phyloP scores from a whole-genome alignment of 2,797 vertebrate genomes.

The Lithobates pipiens region DNA sequence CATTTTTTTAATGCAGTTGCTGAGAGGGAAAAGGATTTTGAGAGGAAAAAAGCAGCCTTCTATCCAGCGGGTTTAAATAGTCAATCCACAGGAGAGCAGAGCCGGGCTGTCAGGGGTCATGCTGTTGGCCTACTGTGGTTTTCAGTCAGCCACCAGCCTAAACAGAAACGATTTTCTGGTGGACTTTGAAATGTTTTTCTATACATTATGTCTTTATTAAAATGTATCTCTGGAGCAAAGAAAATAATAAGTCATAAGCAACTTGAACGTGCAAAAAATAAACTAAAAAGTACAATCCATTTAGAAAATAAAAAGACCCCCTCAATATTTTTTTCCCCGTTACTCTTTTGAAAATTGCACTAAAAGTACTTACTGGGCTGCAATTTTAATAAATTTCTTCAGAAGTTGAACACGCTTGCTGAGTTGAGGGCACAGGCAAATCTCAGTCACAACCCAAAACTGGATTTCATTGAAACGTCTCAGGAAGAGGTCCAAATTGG shows the following conservation, averaged over 20 bases:
- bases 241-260: slow-evolving; percentile 25
- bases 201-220: slow-evolving; percentile 49
- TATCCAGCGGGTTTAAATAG: slow-evolving; percentile 59
- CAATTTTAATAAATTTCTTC: slow-evolving; percentile 99
- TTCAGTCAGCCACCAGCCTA: slow-evolving; percentile 44
- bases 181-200: slow-evolving; percentile 42
- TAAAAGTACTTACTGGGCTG: slow-evolving; percentile 89
- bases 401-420: slow-evolving; percentile 97
- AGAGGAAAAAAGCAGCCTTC: slow-evolving; percentile 56
- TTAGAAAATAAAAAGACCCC: slow-evolving; percentile 29
- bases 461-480: slow-evolving; percentile 97
- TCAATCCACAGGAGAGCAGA: slow-evolving; percentile 53
- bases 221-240: slow-evolving; percentile 30
- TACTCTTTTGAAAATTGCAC: slow-evolving; percentile 32
- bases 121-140: slow-evolving; percentile 58
- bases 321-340: not conserved
- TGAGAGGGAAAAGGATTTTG: slow-evolving; percentile 60
- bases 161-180: slow-evolving; percentile 33
- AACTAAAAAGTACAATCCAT: slow-evolving; percentile 24
- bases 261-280: slow-evolving; percentile 32
- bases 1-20: slow-evolving; percentile 48
- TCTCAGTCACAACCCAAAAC: slow-evolving; percentile 97
- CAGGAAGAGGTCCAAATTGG: slow-evolving; percentile 97
- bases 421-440: slow-evolving; percentile 93
- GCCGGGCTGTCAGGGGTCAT: slow-evolving; percentile 55